Percentiles rank a stretch among this genome's conserved stretches.
Conservation (phyloP, 2,113 vertebrate species). For the Pseudonaja textilis region DNA sequence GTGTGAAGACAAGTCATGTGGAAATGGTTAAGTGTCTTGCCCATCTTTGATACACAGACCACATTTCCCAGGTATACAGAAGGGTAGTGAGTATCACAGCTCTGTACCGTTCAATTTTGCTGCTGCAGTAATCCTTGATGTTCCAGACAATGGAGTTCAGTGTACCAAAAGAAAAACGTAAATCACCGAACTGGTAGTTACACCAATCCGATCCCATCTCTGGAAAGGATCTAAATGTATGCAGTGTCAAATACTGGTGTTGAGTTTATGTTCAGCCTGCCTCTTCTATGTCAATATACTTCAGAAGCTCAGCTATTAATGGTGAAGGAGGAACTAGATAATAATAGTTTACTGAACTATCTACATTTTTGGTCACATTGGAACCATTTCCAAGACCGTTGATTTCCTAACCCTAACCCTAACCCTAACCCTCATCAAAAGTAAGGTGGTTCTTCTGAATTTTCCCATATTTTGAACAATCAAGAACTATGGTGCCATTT, state of each 20-base stretch:
- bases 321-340: background rate
- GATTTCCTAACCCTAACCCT: too few relatives aligned
- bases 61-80: background rate
- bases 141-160: background rate
- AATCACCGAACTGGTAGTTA: too few relatives aligned
- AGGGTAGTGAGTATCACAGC: background rate
- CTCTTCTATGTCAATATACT: background rate
- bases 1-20: background rate
- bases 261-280: background rate
- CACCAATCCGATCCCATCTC: too few relatives aligned
- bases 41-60: background rate
- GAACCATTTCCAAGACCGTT: background rate
- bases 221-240: background rate
- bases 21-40: background rate
- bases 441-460: background rate
- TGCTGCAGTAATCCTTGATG: background rate
- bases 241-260: background rate
- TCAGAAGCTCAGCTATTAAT: background rate
- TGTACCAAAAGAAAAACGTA: background rate
- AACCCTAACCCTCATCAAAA: background rate
- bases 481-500: background rate
- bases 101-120: background rate
- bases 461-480: background rate
- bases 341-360: background rate
- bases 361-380: background rate